Base-by-base conservation (phyloP, 1,140 invertebrate genomes). In the Agraylea sexmaculata region DNA sequence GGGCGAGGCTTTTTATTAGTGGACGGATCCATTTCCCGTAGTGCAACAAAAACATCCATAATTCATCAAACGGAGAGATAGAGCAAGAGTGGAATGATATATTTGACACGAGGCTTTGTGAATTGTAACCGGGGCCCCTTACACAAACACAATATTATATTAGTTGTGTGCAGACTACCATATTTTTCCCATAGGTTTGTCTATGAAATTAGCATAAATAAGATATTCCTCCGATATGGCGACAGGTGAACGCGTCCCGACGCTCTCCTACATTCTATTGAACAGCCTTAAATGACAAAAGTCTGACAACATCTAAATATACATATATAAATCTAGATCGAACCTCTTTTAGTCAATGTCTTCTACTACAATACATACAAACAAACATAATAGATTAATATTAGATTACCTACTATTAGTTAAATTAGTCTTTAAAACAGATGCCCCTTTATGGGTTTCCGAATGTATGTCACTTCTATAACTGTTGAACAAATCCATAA, bases 141-240 rank as follows among this genome's bases (percentile, higher is more conserved):
- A 11, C 28, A 29, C 11, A 29, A 4, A 29, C 11, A 11, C n/a
- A 4, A 29, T 29, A 29, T 11, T 12, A 4, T 12, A 12, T 12
- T 29, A 11, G 15, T 12, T 12, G 21, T 30, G 41, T 40, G 27
- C 41, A 30, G 37, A 37, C 35, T 32, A 44, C 44, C 46, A 45
- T 48, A 48, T 44, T 48, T 48, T 46, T 48, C 45, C 46, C 46
- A n/a, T n/a, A n/a, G 46, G 47, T 49, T 42, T 45, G 43, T 49
- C 45, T 41, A 32, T 21, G 43, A 49, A n/a, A 49, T 49, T 49
- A 49, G 45, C 47, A 49, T 49, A 49, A 49, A 49, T 49, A 49
- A 49, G 47, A 49, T 40, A 45, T 49, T 49, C n/a, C n/a, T n/a
- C n/a, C n/a, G n/a, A n/a, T n/a, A 11, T n/a, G n/a, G 34, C 43